Percentiles rank a stretch among this genome's conserved stretches.
phyloP scores from a whole-genome alignment of 2,113 vertebrate genomes.

The Cinclus cinclus region DNA sequence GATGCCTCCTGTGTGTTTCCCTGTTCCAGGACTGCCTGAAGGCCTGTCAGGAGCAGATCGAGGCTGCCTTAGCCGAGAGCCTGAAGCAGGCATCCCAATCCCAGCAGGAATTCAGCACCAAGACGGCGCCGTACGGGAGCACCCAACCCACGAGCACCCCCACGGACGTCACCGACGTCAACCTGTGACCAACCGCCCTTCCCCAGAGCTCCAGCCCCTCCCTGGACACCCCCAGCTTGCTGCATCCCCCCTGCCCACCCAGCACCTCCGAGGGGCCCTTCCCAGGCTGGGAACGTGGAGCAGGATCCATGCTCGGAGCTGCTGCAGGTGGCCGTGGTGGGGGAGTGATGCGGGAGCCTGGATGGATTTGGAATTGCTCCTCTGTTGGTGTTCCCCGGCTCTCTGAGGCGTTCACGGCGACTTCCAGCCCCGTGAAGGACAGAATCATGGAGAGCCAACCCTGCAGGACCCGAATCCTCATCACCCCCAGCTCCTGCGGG shows the following conservation, averaged over 20 bases:
- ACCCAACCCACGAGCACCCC: slow-evolving; percentile 77
- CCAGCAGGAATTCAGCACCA: slow-evolving; percentile 55
- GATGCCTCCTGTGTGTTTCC: neutral
- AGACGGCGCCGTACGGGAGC: slow-evolving; percentile 58
- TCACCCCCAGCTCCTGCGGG: neutral
- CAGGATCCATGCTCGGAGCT: neutral
- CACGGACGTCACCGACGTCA: slow-evolving; percentile 79
- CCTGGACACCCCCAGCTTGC: neutral
- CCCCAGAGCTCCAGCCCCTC: neutral
- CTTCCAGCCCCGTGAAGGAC: neutral
- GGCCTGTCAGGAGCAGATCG: slow-evolving; percentile 83
- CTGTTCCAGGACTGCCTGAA: slow-evolving; percentile 80
- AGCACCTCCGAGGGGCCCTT: neutral
- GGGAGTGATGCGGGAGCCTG: neutral
- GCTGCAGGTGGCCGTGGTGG: neutral
- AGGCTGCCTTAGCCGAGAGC: slow-evolving; percentile 76
- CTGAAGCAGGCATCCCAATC: slow-evolving; percentile 72
- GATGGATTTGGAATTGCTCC: neutral
- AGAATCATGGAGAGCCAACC: neutral
- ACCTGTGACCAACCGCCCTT: slow-evolving; percentile 49
- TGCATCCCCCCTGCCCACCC: neutral
- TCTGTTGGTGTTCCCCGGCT: neutral
- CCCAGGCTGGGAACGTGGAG: accelerated
- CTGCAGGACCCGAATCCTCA: neutral
- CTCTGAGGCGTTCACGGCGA: accelerated